Evolutionary conservation across 2,888 invertebrate species (phyloP).

Genomic region (Eupithecia subfuscata): DNA sequence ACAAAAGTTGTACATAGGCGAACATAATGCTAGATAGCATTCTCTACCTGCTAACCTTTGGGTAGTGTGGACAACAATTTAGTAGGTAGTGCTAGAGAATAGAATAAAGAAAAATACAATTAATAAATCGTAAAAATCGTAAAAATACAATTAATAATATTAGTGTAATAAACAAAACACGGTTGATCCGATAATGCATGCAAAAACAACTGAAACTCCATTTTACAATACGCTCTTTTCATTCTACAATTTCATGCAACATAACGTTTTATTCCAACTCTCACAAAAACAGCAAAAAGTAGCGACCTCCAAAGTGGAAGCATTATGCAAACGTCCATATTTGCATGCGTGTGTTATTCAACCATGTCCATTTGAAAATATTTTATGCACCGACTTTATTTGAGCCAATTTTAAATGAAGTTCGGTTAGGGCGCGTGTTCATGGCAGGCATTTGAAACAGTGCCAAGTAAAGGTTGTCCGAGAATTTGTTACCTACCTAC

Average conservation of each 20-base stretch:
- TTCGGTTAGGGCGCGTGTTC: not conserved
- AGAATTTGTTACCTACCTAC: not conserved
- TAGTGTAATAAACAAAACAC: not conserved
- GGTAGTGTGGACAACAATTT: too few species aligned
- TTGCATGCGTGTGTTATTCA: constrained; percentile 5
- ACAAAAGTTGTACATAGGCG: too few species aligned
- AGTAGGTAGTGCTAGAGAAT: too few species aligned
- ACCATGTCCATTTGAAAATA: not conserved
- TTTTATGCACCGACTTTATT: constrained; percentile 1
- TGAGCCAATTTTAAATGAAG: not conserved
- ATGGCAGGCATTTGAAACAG: not conserved
- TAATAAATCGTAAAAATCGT: too few species aligned
- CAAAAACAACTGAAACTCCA: not conserved
- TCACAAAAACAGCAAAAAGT: constrained; percentile 4
- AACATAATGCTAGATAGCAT: too few species aligned
- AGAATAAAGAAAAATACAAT: too few species aligned
- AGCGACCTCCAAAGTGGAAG: constrained; percentile 1
- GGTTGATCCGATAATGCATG: not conserved
- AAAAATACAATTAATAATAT: too few species aligned
- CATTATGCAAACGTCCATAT: constrained; percentile 6
- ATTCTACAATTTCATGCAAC: not conserved
- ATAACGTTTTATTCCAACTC: not conserved
- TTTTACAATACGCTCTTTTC: not conserved
- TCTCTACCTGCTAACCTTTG: too few species aligned
- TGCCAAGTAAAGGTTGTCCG: not conserved